These are phyloP conservation scores for Phycodurus eques DNA, from an alignment of 2,113 vertebrate genomes.

Conservation along the genomic window DNA sequence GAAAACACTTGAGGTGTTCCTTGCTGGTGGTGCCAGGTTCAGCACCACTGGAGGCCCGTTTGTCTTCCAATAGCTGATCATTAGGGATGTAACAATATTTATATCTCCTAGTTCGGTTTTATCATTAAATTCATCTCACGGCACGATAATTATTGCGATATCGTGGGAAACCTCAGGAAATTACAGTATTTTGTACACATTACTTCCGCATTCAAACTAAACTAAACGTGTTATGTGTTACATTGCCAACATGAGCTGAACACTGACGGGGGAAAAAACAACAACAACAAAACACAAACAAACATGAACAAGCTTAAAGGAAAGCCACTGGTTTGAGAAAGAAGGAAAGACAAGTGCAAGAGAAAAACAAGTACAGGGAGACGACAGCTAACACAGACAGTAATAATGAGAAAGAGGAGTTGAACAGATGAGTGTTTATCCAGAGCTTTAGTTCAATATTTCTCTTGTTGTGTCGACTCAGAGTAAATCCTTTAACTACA, in stretches of 20 bases:
- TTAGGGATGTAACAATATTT: no score
- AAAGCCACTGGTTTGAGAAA: constrained; percentile 10
- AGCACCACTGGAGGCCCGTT: constrained; percentile 9
- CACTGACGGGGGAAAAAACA: neutral
- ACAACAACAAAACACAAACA: constrained; percentile 2
- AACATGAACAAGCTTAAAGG: constrained; percentile 53
- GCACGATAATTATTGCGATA: no score
- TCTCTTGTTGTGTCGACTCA: constrained; percentile 40
- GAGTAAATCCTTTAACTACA: constrained; percentile 47
- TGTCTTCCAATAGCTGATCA: constrained; percentile 9
- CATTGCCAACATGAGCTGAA: constrained; percentile 21
- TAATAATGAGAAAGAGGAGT: constrained; percentile 3
- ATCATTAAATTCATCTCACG: no score
- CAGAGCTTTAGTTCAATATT: constrained; percentile 29
- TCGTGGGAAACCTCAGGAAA: no score
- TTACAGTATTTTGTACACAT: no score
- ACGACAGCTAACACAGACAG: constrained; percentile 9
- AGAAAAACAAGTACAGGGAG: constrained; percentile 18
- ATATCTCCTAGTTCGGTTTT: no score
- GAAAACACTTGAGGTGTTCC: constrained; percentile 40
- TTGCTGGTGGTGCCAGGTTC: constrained; percentile 12
- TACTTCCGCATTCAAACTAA: no score
- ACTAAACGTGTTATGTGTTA: no score
- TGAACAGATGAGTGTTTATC: constrained; percentile 42
- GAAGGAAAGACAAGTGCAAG: constrained; percentile 28